Conservation (phyloP, 2,888 invertebrate genomes). For the Tanypteryx hageni region DNA sequence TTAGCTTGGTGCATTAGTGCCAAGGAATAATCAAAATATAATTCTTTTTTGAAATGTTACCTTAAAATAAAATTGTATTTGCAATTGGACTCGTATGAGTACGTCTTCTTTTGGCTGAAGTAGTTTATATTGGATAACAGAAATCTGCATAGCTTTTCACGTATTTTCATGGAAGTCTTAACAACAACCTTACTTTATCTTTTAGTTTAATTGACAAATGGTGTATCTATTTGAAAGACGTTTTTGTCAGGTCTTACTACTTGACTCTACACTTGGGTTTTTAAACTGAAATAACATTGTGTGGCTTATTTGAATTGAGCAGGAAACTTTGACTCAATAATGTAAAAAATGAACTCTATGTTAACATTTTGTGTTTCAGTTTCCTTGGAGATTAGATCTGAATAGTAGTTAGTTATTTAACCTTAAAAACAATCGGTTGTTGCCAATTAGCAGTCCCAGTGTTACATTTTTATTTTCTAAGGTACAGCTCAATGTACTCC, state of each 20-base stretch:
- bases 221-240: background rate
- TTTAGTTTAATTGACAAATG: background rate
- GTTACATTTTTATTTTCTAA: conserved; percentile 23
- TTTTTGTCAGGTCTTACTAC: background rate
- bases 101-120: conserved; percentile 38
- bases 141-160: background rate
- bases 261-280: background rate
- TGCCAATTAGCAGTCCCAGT: conserved; percentile 8
- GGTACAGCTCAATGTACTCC: conserved; percentile 41
- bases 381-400: background rate
- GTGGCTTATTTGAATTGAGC: conserved; percentile 24
- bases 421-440: background rate
- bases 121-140: background rate
- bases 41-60: conserved; percentile 47
- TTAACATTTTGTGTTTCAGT: background rate
- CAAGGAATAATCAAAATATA: background rate
- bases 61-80: conserved; percentile 43
- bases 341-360: background rate
- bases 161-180: background rate
- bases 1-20: conserved; percentile 40
- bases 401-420: conserved; percentile 38
- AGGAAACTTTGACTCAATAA: background rate
- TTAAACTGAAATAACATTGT: conserved; percentile 13
- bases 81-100: conserved; percentile 37
- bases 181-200: background rate